Base-by-base conservation (phyloP, 2,797 vertebrate species). In the Scolopax bukidnonensis region DNA sequence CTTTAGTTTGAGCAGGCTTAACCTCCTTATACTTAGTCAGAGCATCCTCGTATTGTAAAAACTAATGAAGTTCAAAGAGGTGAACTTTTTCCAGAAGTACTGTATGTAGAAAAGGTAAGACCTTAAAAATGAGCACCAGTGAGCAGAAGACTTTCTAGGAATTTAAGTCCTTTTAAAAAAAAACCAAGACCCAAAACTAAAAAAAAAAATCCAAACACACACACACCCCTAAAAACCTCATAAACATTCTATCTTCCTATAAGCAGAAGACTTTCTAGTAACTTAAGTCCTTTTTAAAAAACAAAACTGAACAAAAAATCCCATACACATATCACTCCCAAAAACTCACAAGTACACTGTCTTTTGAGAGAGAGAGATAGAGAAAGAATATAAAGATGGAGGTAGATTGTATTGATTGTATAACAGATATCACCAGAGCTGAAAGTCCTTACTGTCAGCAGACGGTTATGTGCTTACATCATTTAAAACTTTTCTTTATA, bases 381-480 rank as follows among this genome's bases (percentile, higher is more conserved):
- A 48, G 47, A 20, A n/a, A n/a, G 12, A 56, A 19, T 68, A 12
- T 0, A 16, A 69, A 64, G 18, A 11, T 53, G 3, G 10, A 57
- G 10, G 16, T 27, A 33, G 19, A 5, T 4, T 38, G 1, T 33
- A 7, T 33, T 12, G 14, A 38, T 54, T 75, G 20, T 63, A 27
- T 4, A 43, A 10, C 8, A 64, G 30, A 3, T 78, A 40, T 1
- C 10, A 38, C 3, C 18, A n/a, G 14, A 78, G 3, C 6, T 84
- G 32, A 67, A 73, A 86, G 41, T 38, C 21, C 27, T 48, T 61
- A 6, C 24, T 77, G 4, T 60, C 14, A 63, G 32, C 17, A 40
- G 27, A 24, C 1, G 2, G 23, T 40, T 71, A 23, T 1, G 0
- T 54, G 9, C 11, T 69, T 68, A 9, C 0, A 4, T 57, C 0